phyloP scores from a whole-genome alignment of 53 echinoderm and acorn worm genomes.

The Paracentrotus lividus region DNA sequence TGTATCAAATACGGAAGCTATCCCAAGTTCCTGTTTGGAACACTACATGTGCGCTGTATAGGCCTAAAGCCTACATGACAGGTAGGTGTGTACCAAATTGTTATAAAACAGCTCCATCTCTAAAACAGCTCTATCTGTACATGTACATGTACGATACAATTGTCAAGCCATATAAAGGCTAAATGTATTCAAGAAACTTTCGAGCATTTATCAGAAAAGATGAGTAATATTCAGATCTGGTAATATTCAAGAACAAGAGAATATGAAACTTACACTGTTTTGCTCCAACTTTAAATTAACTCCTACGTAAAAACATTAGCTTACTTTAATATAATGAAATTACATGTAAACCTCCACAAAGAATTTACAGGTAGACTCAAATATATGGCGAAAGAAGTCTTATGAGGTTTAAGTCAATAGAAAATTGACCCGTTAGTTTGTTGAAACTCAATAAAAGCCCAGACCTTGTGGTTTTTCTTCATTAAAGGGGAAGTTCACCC shows the following conservation, averaged over 20 bases:
- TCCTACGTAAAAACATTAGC: too few species aligned
- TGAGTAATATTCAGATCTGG: too few species aligned
- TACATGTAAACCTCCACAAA: neutral
- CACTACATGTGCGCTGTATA: neutral
- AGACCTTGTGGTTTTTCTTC: slow-evolving; percentile 34
- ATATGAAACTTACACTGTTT: too few species aligned
- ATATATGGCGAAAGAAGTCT: neutral
- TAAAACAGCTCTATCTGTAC: too few species aligned
- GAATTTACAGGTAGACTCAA: neutral
- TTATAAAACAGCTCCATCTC: too few species aligned
- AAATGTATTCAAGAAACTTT: too few species aligned
- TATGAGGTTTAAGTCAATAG: slow-evolving; percentile 29
- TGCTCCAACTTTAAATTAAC: too few species aligned
- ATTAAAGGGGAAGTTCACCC: too few species aligned
- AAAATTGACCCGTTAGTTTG: slow-evolving; percentile 44
- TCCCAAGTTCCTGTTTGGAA: neutral
- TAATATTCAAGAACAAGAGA: too few species aligned
- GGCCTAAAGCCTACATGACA: neutral
- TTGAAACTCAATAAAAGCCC: neutral
- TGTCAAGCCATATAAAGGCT: too few species aligned
- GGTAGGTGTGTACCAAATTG: neutral
- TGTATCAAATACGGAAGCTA: neutral
- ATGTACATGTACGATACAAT: neutral
- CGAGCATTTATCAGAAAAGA: too few species aligned
- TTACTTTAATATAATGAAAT: neutral